Conservation (phyloP, 2,113 vertebrate species). For the Amia ocellicauda region DNA sequence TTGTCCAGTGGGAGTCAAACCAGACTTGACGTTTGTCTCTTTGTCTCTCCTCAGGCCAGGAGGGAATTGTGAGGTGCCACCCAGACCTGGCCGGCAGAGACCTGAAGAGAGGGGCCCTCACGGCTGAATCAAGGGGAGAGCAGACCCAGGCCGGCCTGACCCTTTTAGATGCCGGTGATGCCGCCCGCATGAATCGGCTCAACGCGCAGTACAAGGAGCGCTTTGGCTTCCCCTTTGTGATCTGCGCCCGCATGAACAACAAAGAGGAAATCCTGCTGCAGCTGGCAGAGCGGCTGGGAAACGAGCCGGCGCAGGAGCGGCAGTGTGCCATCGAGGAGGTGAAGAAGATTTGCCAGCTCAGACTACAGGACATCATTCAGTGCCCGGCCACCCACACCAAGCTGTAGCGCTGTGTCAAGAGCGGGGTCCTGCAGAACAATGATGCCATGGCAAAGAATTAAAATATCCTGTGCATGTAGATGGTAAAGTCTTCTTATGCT, state of each 20-base stretch:
- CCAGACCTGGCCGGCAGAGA: slow-evolving; percentile 75
- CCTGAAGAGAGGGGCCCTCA: slow-evolving; percentile 58
- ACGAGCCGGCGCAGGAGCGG: slow-evolving; percentile 52
- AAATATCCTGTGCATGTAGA: background rate
- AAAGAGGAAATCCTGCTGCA: slow-evolving; percentile 48
- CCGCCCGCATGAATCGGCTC: slow-evolving; percentile 46
- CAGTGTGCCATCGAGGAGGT: slow-evolving; percentile 64
- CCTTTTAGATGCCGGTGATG: slow-evolving; percentile 45
- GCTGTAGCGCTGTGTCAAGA: slow-evolving; percentile 28
- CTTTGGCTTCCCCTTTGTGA: slow-evolving; percentile 78
- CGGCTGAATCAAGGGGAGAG: slow-evolving; percentile 65
- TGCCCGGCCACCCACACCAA: slow-evolving; percentile 25
- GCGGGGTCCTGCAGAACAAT: no score
- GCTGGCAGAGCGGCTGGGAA: slow-evolving; percentile 51
- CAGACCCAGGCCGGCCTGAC: slow-evolving; percentile 65
- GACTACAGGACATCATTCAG: slow-evolving; percentile 53
- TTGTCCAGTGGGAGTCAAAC: no score
- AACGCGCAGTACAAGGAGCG: slow-evolving; percentile 68
- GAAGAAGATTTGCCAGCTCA: slow-evolving; percentile 70
- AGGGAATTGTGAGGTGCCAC: slow-evolving; percentile 75
- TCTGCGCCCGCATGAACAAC: slow-evolving; percentile 68
- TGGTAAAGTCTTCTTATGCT: slow-evolving; percentile 5
- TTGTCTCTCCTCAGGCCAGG: slow-evolving; percentile 61
- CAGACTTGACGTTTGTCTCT: background rate
- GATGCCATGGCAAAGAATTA: no score